Conservation (phyloP, 2,113 vertebrate species). For the Saccopteryx leptura region DNA sequence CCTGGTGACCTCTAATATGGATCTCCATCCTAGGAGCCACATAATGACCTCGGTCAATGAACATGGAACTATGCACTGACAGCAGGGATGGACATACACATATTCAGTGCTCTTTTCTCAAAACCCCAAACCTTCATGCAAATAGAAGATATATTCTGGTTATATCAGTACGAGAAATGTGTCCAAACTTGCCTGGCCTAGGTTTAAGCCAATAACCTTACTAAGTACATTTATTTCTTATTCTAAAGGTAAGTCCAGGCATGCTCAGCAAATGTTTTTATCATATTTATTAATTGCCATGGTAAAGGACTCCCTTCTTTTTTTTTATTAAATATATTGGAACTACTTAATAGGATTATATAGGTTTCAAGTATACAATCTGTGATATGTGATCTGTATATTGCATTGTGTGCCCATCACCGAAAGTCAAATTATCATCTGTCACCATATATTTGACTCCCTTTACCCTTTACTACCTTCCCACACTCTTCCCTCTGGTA, state of each 20-base stretch:
- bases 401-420: neutral
- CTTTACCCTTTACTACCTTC: neutral
- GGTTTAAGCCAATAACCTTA: neutral
- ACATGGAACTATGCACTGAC: accelerated
- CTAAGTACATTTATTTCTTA: conserved; percentile 38
- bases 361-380: neutral
- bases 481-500: neutral
- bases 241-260: conserved; percentile 14
- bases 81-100: neutral
- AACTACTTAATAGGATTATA: neutral
- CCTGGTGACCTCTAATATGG: neutral
- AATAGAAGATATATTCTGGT: neutral
- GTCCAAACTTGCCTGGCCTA: neutral
- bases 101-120: neutral
- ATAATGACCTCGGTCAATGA: neutral
- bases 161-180: neutral
- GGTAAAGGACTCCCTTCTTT: neutral
- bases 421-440: neutral
- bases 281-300: conserved; percentile 18
- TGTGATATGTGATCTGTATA: neutral
- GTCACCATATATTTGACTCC: neutral
- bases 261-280: neutral
- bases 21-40: neutral
- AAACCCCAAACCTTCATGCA: neutral
- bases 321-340: neutral